These are phyloP conservation scores for Neolamprologus ventralis DNA, from an alignment of 2,113 vertebrate genomes.

Conservation along the genomic window DNA sequence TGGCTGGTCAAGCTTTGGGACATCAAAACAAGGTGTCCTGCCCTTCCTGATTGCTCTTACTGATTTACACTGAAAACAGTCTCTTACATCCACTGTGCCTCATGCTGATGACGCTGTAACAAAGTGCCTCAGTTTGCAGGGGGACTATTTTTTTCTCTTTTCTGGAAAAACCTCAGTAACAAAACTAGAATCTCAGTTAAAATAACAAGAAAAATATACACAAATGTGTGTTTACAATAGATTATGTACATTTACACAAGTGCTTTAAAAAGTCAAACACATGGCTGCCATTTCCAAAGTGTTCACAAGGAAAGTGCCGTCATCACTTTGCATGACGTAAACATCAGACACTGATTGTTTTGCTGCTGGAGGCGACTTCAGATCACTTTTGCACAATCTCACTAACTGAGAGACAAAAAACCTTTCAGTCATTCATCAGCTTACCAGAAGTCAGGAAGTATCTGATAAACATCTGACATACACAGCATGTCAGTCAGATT, in stretches of 20 bases:
- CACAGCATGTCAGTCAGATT: background rate
- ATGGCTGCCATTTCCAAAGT: slow-evolving; percentile 43
- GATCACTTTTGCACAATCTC: background rate
- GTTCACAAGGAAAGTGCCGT: background rate
- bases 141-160: slow-evolving; percentile 63
- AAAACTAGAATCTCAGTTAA: slow-evolving; percentile 92
- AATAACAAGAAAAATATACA: slow-evolving; percentile 88
- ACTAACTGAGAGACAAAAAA: background rate
- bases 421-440: background rate
- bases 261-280: slow-evolving; percentile 75
- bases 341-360: background rate
- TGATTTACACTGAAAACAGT: slow-evolving; percentile 1
- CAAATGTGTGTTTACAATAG: slow-evolving; percentile 86
- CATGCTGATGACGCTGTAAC: slow-evolving; percentile 51
- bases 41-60: background rate
- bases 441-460: background rate
- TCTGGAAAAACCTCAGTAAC: slow-evolving; percentile 82
- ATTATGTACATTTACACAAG: slow-evolving; percentile 74
- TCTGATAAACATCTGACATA: background rate
- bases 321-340: background rate
- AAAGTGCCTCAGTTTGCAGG: slow-evolving; percentile 71
- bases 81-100: slow-evolving; percentile 59
- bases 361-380: background rate
- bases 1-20: background rate
- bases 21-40: background rate